Percentiles rank a stretch among this genome's conserved stretches.
These are phyloP conservation scores for Falco concolor DNA, from an alignment of 2,797 vertebrate genomes.

Conservation along the genomic window DNA sequence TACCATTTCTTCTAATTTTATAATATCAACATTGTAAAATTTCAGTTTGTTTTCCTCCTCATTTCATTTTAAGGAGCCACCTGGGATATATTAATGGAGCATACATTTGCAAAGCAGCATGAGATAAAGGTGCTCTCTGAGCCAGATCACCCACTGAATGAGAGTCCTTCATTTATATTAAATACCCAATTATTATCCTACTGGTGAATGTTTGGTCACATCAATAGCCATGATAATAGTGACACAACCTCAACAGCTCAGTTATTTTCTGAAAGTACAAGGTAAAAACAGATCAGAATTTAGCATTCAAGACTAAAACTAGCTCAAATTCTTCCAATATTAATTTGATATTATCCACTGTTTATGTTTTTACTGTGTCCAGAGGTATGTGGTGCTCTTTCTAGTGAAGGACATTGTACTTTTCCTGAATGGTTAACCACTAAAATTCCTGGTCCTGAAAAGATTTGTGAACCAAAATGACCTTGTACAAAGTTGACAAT, in stretches of 20 bases:
- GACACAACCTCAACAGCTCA: neutral
- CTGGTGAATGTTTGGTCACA: neutral
- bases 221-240: neutral
- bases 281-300: neutral
- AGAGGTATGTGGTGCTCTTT: neutral
- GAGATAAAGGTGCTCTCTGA: neutral
- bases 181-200: neutral
- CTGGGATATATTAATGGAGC: neutral
- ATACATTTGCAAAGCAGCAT: neutral
- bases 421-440: neutral
- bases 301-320: neutral
- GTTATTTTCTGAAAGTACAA: neutral
- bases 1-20: neutral
- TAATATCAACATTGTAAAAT: neutral
- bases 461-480: neutral
- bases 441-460: neutral
- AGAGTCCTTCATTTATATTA: neutral
- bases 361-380: neutral
- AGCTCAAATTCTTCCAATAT: neutral
- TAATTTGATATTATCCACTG: neutral
- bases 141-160: neutral
- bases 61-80: neutral
- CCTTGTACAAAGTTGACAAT: neutral
- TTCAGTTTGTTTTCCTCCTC: neutral
- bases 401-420: rapidly evolving